Evolutionary conservation across 2,113 vertebrate species (phyloP), one percentile per base, ranked within the genome.

Genomic region (Campylorhamphus procurvoides): DNA sequence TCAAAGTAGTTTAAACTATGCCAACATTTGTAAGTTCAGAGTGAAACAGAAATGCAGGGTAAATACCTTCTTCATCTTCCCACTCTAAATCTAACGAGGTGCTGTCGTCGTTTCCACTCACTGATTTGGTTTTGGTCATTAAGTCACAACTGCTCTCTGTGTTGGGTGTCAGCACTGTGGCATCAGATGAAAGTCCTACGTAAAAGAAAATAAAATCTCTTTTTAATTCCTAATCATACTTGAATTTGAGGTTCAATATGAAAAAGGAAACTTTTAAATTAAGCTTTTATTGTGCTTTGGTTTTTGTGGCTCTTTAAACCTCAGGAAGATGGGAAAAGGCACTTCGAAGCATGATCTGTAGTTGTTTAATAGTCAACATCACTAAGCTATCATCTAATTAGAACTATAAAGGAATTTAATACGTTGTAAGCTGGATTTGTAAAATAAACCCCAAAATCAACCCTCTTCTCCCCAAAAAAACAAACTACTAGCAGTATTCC

Each of bases 31-130:
- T 33, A 66, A 55, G 35, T 35, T 78, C 35, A 71, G 55, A 44
- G 42, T 4, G 27, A 55, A 85, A 29, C 27, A 10, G 40, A 39
- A 68, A 5, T 12, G 79, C 33, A 67, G 37, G 89, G 59, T 25
- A 79, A 90, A 94, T 96, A 99, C 99, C 99, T 98, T 99, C 99
- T 96, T 99, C 99, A 96, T 99, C 99, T 89, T 99, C 99, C 99
- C 99, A 99, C 95, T 99, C 99, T 13, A 99, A 97, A 83, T 99
- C 99, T 67, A 99, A 98, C 5, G 99, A 99, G 28, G 99, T 99
- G 81, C 98, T 99, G 67, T 99, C 99, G 16, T 99, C 99, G 9
- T 99, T 99, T 23, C 98, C 98, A 90, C 98, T 98, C 10, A 98
- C 99, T 40, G 99, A 99, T 95, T 99, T 99, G 35, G 99, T 99